Evolutionary conservation across 2,888 invertebrate genomes (phyloP).

Genomic region (Netelia fuscicornis): DNA sequence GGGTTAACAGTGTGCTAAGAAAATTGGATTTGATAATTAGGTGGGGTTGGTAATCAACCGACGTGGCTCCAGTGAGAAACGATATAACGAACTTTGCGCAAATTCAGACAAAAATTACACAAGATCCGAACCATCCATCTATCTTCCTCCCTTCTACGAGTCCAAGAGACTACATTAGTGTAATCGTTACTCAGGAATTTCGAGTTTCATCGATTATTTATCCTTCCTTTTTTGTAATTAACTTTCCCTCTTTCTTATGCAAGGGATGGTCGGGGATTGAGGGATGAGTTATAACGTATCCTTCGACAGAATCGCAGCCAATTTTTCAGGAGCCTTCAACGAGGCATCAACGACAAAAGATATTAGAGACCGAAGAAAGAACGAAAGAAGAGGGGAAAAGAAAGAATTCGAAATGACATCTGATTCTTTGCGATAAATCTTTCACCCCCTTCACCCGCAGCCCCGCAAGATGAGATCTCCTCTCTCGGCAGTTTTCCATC

Average conservation of each 20-base stretch:
- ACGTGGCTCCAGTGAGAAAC: constrained; percentile 8
- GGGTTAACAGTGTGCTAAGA: constrained; percentile 51
- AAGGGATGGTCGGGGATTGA: not conserved
- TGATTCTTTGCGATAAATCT: constrained; percentile 65
- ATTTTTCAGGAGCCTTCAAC: not conserved
- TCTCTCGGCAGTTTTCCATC: constrained; percentile 42
- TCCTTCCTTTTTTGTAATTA: not conserved
- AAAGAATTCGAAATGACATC: constrained; percentile 58
- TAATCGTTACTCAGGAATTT: too few relatives aligned
- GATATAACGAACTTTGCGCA: constrained; percentile 14
- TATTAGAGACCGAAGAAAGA: not conserved
- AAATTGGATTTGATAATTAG: constrained; percentile 66
- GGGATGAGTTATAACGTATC: not conserved
- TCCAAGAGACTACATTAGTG: too few relatives aligned
- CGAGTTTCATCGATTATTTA: too few relatives aligned
- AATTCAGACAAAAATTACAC: constrained; percentile 44
- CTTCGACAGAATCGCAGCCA: not conserved
- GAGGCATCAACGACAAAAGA: not conserved
- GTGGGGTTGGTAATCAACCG: constrained; percentile 8
- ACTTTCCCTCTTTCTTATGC: not conserved
- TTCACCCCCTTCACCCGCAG: not conserved
- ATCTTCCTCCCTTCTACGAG: too few relatives aligned
- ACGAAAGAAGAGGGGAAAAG: not conserved
- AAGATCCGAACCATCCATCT: not conserved
- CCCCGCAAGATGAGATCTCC: constrained; percentile 28